A percentile compares a stretch with the other conserved stretches of the same genome.
These are phyloP conservation scores for Drosophila nigromelanica DNA, from an alignment of 1,140 invertebrate genomes.

Conservation along the genomic window DNA sequence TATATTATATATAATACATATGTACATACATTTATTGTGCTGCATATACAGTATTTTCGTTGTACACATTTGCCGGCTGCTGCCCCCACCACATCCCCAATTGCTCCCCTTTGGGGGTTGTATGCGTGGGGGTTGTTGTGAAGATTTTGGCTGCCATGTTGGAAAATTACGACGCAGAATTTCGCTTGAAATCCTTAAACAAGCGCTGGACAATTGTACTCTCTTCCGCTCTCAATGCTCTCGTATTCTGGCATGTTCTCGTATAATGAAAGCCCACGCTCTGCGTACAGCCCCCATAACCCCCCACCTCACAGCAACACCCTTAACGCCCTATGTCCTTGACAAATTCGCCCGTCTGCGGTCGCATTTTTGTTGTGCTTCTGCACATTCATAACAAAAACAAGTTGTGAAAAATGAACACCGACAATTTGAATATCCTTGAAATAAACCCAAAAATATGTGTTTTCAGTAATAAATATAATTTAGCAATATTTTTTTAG, in stretches of 20 bases:
- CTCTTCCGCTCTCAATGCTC: slow-evolving; percentile 2
- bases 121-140: slow-evolving; percentile 32
- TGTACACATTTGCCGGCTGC: slow-evolving; percentile 51
- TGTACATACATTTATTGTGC: not conserved
- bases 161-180: slow-evolving; percentile 77
- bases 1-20: slow-evolving; percentile 5
- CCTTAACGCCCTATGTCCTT: slow-evolving; percentile 48
- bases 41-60: not conserved
- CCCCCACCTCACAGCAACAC: not conserved
- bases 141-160: slow-evolving; percentile 41
- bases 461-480: no score
- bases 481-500: no score
- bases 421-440: slow-evolving; percentile 6
- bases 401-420: slow-evolving; percentile 18
- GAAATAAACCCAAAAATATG: not conserved
- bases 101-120: slow-evolving; percentile 32
- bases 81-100: no score
- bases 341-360: slow-evolving; percentile 40
- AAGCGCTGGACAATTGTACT: slow-evolving; percentile 16
- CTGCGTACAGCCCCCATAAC: slow-evolving; percentile 1
- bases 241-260: slow-evolving; percentile 26
- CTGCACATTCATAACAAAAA: slow-evolving; percentile 75
- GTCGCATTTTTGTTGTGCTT: slow-evolving; percentile 74
- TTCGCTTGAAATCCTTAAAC: slow-evolving; percentile 50
- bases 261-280: slow-evolving; percentile 41